Evolutionary conservation across 2,113 vertebrate genomes (phyloP), one percentile per base, ranked within the genome.

Genomic region (Tursiops truncatus): DNA sequence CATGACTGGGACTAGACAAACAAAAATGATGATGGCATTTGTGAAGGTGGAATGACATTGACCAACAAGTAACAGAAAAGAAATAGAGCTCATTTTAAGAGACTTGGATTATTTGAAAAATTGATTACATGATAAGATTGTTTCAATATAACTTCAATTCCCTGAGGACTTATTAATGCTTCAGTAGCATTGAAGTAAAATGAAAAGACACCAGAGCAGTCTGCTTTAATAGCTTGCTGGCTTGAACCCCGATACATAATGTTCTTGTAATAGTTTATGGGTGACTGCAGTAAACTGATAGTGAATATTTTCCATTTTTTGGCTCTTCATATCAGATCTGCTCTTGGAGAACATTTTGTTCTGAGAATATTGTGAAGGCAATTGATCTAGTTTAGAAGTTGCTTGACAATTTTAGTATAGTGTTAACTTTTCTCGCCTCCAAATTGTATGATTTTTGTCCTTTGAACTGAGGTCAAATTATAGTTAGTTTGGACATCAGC

Each of bases 191-290:
- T 98, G 96, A 98, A 98, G 96, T 97, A 98, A 97, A 95, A 98
- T 95, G 77, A 96, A 96, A 98, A 98, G 98, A 98, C 84, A 98
- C 96, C 93, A 98, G 97, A 96, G 94, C 97, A 98, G 98, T 98
- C 97, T 36, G 53, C 97, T 98, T 98, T 98, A 99, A 99, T 99
- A 98, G 98, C 98, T 98, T 98, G 96, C 98, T 99, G 99, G 98
- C 99, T 98, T 98, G 98, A 98, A 98, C 98, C 98, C 98, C 97
- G 94, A 98, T 98, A 99, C 99, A 99, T 98, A 98, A 99, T 99
- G 98, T 99, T 99, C 99, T 98, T 99, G 97, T 98, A 99, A 98
- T 98, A 99, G 98, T 99, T 99, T 98, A 99, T 98, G 98, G 98
- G 98, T 99, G 98, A 98, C 98, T 98, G 97, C 98, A 98, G 91